A percentile compares a stretch with the other conserved stretches of the same genome.
Evolutionary conservation across 2,888 invertebrate species (phyloP).

Genomic region (Seira ritae): DNA sequence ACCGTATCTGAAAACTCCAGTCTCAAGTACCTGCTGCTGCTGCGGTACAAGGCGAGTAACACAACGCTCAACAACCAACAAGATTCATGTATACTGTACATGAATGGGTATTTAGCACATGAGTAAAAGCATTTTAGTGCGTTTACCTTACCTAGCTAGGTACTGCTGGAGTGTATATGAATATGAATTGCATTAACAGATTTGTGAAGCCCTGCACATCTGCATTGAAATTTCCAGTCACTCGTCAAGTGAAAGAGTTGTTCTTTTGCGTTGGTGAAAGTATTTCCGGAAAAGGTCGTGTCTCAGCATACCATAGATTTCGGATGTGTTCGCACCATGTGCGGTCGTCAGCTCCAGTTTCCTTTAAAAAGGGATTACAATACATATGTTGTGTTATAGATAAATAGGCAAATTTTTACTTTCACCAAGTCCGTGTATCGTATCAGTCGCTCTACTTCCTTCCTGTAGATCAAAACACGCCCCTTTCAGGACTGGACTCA

Average conservation of each 20-base stretch:
- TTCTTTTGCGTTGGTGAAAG: conserved; percentile 61
- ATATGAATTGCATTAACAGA: too few relatives aligned
- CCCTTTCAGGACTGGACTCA: conserved; percentile 41
- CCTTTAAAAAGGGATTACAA: conserved; percentile 1
- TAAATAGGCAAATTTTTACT: conserved; percentile 42
- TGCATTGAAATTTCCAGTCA: neutral
- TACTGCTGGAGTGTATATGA: too few relatives aligned
- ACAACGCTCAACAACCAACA: too few relatives aligned
- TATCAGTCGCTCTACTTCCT: conserved; percentile 61
- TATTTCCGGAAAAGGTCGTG: conserved; percentile 63
- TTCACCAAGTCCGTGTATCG: conserved; percentile 11
- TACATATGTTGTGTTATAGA: conserved; percentile 48
- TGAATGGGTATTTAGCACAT: too few relatives aligned
- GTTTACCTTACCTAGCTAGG: too few relatives aligned
- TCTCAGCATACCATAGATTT: conserved; percentile 11
- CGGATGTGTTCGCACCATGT: conserved; percentile 64
- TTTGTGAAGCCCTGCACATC: too few relatives aligned
- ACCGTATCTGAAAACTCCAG: too few relatives aligned
- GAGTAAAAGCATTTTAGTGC: too few relatives aligned
- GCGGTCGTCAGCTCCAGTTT: conserved; percentile 24
- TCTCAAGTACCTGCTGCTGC: too few relatives aligned
- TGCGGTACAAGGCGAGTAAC: too few relatives aligned
- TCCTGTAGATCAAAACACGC: conserved; percentile 64
- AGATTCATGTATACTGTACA: too few relatives aligned
- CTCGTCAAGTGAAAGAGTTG: conserved; percentile 13